These are phyloP conservation scores for Solea senegalensis DNA, from an alignment of 2,113 vertebrate species.

Conservation along the genomic window DNA sequence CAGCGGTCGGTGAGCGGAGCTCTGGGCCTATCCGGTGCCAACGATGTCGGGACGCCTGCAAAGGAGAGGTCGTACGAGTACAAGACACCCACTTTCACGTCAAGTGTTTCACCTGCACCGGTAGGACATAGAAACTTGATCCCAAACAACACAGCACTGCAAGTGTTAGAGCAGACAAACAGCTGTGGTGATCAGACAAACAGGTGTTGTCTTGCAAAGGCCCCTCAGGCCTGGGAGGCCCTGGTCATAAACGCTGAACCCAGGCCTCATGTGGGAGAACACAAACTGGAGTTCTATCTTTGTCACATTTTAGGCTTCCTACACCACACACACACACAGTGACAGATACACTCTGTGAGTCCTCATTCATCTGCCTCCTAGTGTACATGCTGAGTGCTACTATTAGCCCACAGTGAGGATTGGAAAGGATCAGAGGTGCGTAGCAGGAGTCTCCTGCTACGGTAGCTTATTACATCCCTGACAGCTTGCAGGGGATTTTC, in stretches of 20 bases:
- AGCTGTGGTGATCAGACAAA: slow-evolving; percentile 2
- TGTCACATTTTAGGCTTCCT: not conserved
- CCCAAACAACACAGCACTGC: not conserved
- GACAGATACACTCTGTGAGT: slow-evolving; percentile 21
- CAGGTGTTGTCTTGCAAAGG: not conserved
- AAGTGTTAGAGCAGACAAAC: slow-evolving; percentile 5
- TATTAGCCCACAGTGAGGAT: slow-evolving; percentile 58
- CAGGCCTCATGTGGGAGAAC: slow-evolving; percentile 11
- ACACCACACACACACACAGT: not conserved
- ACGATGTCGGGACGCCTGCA: slow-evolving; percentile 93
- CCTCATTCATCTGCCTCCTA: slow-evolving; percentile 36
- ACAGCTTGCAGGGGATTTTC: slow-evolving; percentile 44
- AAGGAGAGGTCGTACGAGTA: slow-evolving; percentile 97
- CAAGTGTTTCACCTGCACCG: slow-evolving; percentile 98
- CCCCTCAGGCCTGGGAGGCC: not conserved
- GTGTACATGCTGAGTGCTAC: slow-evolving; percentile 54
- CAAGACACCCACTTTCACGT: slow-evolving; percentile 98
- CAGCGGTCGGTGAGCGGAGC: slow-evolving; percentile 79
- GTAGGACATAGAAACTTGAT: slow-evolving; percentile 76
- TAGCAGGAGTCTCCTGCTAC: slow-evolving; percentile 59
- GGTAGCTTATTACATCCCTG: slow-evolving; percentile 52
- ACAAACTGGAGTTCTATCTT: slow-evolving; percentile 19
- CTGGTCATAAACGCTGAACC: not conserved
- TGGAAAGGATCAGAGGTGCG: slow-evolving; percentile 68
- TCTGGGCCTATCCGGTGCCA: slow-evolving; percentile 91